Conservation (phyloP, 2,888 invertebrate genomes). For the Rhamphomyia laevipes region DNA sequence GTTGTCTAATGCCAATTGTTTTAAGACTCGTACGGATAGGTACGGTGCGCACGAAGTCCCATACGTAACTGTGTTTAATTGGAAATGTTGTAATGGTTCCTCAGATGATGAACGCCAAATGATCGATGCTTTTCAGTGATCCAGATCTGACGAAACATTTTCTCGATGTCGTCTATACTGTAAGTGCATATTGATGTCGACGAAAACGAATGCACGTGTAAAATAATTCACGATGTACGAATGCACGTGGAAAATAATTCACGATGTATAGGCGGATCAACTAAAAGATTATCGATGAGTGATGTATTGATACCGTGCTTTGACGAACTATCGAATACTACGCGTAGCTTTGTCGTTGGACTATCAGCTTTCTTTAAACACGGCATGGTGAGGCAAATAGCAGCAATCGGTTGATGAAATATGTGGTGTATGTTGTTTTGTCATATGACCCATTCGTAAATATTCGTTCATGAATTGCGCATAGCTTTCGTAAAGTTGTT, state of each 20-base stretch:
- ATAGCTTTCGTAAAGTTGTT: conserved; percentile 8
- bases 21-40: too few relatives aligned
- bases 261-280: conserved; percentile 10
- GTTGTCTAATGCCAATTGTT: conserved; percentile 8
- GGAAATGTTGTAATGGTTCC: conserved; percentile 9
- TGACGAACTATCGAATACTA: too few relatives aligned
- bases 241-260: conserved; percentile 12
- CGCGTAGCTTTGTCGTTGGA: not conserved
- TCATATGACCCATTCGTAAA: conserved; percentile 13
- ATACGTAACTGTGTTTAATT: too few relatives aligned
- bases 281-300: conserved; percentile 2
- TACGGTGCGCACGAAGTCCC: too few relatives aligned
- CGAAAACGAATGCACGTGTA: conserved; percentile 14
- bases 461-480: conserved; percentile 13
- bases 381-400: conserved; percentile 15
- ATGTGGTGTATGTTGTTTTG: conserved; percentile 3
- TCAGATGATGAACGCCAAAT: conserved; percentile 11
- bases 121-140: conserved; percentile 8
- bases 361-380: conserved; percentile 13
- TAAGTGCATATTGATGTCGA: conserved; percentile 10
- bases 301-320: too few relatives aligned
- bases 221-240: too few relatives aligned
- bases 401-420: conserved; percentile 1
- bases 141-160: conserved; percentile 17
- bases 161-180: conserved; percentile 12